Evolutionary conservation across 2,888 invertebrate species (phyloP).

Genomic region (Lissocephala sabroskyi): DNA sequence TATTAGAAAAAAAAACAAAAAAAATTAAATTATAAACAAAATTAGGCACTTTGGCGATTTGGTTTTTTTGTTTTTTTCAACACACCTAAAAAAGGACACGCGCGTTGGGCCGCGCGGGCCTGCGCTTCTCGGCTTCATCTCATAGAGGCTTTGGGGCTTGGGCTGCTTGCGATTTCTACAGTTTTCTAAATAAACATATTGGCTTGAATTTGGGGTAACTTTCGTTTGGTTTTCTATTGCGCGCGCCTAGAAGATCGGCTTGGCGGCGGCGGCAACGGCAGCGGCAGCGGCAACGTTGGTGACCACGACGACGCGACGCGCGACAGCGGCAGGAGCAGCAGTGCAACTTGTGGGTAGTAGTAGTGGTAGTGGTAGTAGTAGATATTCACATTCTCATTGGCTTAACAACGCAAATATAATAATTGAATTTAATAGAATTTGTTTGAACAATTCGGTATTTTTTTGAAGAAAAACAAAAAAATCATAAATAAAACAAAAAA

Average conservation of each 20-base stretch:
- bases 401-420: conserved; percentile 70
- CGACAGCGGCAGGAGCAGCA: conserved; percentile 66
- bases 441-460: neutral
- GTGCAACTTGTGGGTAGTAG: conserved; percentile 62
- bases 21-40: conserved; percentile 1
- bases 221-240: neutral
- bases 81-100: conserved; percentile 28
- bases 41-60: neutral
- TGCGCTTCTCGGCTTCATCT: conserved; percentile 19
- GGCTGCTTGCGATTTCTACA: neutral
- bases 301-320: neutral
- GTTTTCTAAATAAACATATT: neutral
- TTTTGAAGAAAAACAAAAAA: conserved; percentile 28
- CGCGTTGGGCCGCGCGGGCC: conserved; percentile 9
- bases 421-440: conserved; percentile 60
- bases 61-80: conserved; percentile 24
- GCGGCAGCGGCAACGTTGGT: neutral
- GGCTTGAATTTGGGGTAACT: neutral
- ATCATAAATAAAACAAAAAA: conserved; percentile 13
- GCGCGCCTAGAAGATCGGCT: too few species aligned
- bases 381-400: conserved; percentile 72
- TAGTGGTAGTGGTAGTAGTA: conserved; percentile 69
- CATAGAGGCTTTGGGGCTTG: neutral
- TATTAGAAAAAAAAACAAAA: conserved; percentile 1
- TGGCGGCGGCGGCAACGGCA: neutral